Evolutionary conservation across 2,113 vertebrate genomes (phyloP).

Genomic region (Malurus elegans): DNA sequence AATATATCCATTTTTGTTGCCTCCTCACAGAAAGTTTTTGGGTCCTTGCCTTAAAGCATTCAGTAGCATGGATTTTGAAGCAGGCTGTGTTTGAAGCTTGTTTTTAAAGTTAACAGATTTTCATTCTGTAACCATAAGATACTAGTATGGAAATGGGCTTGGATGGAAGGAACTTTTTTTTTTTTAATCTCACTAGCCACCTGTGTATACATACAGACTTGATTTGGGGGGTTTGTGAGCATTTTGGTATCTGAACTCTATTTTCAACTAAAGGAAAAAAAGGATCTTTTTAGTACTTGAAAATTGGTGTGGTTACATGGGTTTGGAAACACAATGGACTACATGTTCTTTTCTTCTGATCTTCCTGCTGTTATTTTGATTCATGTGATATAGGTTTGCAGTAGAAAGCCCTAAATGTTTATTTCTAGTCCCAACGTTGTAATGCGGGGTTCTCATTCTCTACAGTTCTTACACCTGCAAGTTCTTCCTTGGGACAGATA

Average conservation of each 20-base stretch:
- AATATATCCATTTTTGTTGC: neutral
- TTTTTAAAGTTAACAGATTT: neutral
- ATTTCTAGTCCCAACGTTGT: fast-evolving
- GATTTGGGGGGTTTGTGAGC: neutral
- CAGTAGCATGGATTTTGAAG: neutral
- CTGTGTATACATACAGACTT: neutral
- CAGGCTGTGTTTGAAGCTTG: neutral
- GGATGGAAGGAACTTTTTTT: neutral
- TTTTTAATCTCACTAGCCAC: neutral
- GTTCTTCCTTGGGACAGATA: neutral
- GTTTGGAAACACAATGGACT: neutral
- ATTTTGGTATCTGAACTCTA: neutral
- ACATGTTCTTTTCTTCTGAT: neutral
- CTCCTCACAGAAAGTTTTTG: neutral
- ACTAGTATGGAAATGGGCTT: neutral
- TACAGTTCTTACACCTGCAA: neutral
- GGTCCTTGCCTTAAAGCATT: neutral
- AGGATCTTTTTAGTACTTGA: neutral
- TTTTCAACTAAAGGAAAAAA: neutral
- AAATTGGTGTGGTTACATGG: neutral
- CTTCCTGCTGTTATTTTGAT: neutral
- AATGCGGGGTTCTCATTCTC: neutral
- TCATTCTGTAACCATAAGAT: neutral
- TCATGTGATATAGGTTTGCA: neutral
- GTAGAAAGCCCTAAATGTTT: neutral